These are phyloP conservation scores for Eidolon dupreanum DNA, from an alignment of 2,797 vertebrate genomes.

Conservation along the genomic window DNA sequence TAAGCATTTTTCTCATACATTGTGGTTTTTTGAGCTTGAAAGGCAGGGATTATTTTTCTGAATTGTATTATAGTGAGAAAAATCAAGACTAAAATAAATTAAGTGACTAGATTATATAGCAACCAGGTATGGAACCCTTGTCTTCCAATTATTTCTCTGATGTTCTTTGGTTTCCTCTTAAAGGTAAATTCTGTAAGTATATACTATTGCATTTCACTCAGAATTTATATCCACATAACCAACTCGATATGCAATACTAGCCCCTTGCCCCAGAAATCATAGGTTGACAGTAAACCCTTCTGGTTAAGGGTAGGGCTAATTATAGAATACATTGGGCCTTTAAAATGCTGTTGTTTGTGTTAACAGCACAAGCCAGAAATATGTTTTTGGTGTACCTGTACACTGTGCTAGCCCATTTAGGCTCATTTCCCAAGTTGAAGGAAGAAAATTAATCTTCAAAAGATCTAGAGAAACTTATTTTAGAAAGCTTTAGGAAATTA, in stretches of 20 bases:
- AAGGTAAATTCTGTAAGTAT: slow-evolving; percentile 12
- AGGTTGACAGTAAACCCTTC: neutral
- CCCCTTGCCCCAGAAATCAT: neutral
- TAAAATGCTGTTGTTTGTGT: slow-evolving; percentile 31
- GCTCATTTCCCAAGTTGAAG: slow-evolving; percentile 25
- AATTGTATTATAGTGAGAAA: slow-evolving; percentile 15
- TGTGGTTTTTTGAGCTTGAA: neutral
- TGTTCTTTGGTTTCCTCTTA: neutral
- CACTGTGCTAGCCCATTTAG: neutral
- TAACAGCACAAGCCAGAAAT: slow-evolving; percentile 34
- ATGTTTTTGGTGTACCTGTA: neutral
- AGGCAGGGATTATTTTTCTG: neutral
- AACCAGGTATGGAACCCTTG: neutral
- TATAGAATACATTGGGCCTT: slow-evolving; percentile 11
- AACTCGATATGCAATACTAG: neutral
- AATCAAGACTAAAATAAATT: neutral
- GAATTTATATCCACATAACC: neutral
- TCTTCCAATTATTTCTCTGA: neutral
- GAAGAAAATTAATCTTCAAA: slow-evolving; percentile 6
- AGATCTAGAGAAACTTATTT: neutral
- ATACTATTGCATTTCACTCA: slow-evolving; percentile 34
- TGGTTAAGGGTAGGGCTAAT: neutral
- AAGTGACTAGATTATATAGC: neutral
- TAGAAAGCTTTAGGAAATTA: slow-evolving; percentile 10
- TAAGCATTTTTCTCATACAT: neutral